Evolutionary conservation across 2,113 vertebrate species (phyloP).

Genomic region (Choloepus hoffmanni): DNA sequence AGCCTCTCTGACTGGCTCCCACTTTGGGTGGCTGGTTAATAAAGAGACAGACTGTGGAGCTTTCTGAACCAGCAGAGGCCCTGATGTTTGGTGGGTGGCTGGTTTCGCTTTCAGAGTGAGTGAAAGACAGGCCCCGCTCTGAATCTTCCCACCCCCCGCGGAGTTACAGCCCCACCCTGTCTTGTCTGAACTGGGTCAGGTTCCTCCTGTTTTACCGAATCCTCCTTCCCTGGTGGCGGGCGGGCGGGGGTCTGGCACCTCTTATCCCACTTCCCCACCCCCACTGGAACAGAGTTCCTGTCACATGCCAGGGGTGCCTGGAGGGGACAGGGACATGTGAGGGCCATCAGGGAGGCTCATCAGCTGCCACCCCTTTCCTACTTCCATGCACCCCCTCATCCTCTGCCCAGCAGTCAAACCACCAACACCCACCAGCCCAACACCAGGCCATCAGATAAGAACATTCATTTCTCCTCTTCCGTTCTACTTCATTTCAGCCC

Average conservation of each 20-base stretch:
- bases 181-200: constrained; percentile 15
- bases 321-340: not conserved
- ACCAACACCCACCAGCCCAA: not conserved
- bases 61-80: constrained; percentile 19
- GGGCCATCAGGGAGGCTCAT: not conserved
- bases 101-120: constrained; percentile 81
- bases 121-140: not conserved
- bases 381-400: not conserved
- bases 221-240: not conserved
- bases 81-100: constrained; percentile 61
- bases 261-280: not conserved
- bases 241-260: not conserved
- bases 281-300: not conserved
- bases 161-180: not conserved
- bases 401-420: constrained; percentile 11
- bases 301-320: not conserved
- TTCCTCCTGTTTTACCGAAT: not conserved
- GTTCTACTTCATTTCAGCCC: not conserved
- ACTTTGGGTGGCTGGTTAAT: not conserved
- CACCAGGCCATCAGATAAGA: not conserved
- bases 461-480: not conserved
- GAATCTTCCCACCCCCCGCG: not conserved
- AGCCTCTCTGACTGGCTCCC: not conserved
- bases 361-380: fast-evolving
- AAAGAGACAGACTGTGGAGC: not conserved